Evolutionary conservation across 2,797 vertebrate species (phyloP).

Genomic region (Manis pentadactyla): DNA sequence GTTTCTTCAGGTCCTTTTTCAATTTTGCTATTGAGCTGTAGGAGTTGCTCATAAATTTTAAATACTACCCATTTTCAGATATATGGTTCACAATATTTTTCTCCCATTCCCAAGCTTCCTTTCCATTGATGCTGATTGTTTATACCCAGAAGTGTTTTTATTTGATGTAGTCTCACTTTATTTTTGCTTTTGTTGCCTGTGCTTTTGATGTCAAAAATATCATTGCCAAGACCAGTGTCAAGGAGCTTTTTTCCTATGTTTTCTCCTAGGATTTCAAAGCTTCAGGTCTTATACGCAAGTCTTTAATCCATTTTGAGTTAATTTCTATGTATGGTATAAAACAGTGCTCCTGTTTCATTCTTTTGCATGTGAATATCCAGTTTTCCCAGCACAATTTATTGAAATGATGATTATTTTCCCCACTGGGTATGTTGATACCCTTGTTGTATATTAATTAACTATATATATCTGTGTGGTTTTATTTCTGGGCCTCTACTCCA

Average conservation of each 20-base stretch:
- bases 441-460: not conserved
- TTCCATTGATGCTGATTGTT: not conserved
- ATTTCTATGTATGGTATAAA: not conserved
- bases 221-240: not conserved
- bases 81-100: not conserved
- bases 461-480: not conserved
- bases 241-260: not conserved
- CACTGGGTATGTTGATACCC: not conserved
- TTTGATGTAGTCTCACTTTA: not conserved
- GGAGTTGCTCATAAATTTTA: not conserved
- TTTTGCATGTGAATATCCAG: not conserved
- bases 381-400: not conserved
- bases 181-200: not conserved
- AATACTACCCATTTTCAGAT: not conserved
- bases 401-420: not conserved
- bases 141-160: not conserved
- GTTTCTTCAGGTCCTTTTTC: not conserved
- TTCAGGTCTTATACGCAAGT: not conserved
- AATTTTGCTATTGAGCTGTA: not conserved
- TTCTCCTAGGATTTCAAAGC: not conserved
- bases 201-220: not conserved
- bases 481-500: not conserved
- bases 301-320: not conserved
- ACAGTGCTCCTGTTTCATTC: not conserved
- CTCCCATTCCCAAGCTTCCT: not conserved